Base-by-base conservation (phyloP, 2,797 vertebrate species). In the Chelidonichthys spinosus region DNA sequence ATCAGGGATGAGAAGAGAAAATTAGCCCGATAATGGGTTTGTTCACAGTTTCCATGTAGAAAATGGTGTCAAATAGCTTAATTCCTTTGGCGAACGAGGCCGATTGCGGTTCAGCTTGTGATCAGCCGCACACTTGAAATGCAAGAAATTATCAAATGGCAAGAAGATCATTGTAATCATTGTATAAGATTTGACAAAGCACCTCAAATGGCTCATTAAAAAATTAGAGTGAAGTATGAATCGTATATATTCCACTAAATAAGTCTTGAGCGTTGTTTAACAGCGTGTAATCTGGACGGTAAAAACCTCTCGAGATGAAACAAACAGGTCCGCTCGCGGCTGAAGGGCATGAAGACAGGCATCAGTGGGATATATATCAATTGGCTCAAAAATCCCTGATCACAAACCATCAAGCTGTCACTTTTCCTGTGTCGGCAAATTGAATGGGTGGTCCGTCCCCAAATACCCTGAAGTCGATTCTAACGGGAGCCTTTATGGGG, bases 301-400 rank as follows among this genome's bases (percentile, higher is more conserved):
- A 11, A 77, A 25, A 79, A 62, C 14, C 37, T 13, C 62, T 1
- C 42, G n/a, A 76, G 50, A 56, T 55, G 43, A 79, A 73, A 78
- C 60, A 66, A 71, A 52, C 58, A 78, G 74, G 78, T 76, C 25
- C 40, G 54, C 17, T 50, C 54, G 68, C 49, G 17, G 59, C 54
- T 52, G 25, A 43, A 63, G 25, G 46, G 46, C 63, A 65, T 11
- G 7, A 44, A 83, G 35, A 61, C 44, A 47, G 13, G 37, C 62
- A 56, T 87, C 77, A 56, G 40, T 73, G 11, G 47, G 39, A 70
- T 11, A 44, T 70, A 88, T 70, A 88, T 79, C 36, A 81, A 91
- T 63, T 6, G 44, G 44, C 49, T 75, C 62, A 66, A 79, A 76
- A 84, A 69, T 72, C 59, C 74, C 69, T 66, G 69, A 86, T 78